Evolutionary conservation across 2,113 vertebrate species (phyloP).

Genomic region (Callorhinus ursinus): DNA sequence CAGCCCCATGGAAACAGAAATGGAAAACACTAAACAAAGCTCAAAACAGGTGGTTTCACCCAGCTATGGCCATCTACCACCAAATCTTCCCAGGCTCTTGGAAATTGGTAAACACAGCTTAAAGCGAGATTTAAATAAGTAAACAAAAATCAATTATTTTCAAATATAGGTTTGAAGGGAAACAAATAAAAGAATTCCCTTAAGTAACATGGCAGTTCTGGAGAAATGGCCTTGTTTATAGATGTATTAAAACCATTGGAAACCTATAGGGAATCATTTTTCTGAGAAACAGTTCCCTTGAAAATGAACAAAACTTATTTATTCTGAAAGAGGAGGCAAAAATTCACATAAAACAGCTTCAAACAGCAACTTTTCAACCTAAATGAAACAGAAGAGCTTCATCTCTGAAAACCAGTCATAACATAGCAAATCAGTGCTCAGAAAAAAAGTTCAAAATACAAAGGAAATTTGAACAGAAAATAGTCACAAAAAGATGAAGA

Average conservation of each 20-base stretch:
- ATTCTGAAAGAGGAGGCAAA: conserved; percentile 52
- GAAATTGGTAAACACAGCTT: conserved; percentile 53
- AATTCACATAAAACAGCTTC: conserved; percentile 71
- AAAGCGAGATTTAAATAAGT: conserved; percentile 53
- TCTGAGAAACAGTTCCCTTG: conserved; percentile 65
- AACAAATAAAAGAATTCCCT: conserved; percentile 69
- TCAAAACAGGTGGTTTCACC: not conserved
- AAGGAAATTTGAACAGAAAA: conserved; percentile 57
- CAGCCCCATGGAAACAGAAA: conserved; percentile 17
- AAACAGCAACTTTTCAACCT: conserved; percentile 70
- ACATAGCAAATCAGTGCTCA: conserved; percentile 49
- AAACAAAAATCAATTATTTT: conserved; percentile 79
- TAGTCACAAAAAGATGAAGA: conserved; percentile 38
- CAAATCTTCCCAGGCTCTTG: conserved; percentile 49
- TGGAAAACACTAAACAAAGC: conserved; percentile 57
- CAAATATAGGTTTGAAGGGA: conserved; percentile 63
- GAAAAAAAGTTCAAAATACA: conserved; percentile 56
- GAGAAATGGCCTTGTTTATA: conserved; percentile 57
- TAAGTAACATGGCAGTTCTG: conserved; percentile 62
- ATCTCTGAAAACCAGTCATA: conserved; percentile 65
- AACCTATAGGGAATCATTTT: conserved; percentile 69
- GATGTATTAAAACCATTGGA: conserved; percentile 71
- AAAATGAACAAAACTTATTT: conserved; percentile 73
- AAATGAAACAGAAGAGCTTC: conserved; percentile 66
- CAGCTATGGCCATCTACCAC: conserved; percentile 1